These are phyloP conservation scores for Lepidurus apus DNA, from an alignment of 1,140 invertebrate species.

Conservation along the genomic window DNA sequence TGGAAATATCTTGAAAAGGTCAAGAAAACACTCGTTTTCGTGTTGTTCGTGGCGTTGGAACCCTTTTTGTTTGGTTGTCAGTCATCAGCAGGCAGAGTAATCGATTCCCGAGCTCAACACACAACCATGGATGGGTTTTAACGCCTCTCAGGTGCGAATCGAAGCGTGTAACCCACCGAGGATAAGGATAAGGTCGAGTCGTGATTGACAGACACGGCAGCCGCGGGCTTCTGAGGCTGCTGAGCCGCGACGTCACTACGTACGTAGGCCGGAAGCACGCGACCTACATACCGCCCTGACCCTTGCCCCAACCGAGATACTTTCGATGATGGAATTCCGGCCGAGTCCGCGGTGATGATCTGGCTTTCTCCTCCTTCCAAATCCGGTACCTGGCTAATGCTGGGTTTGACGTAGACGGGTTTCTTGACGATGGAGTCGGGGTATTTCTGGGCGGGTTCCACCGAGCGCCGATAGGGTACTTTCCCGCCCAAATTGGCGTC, in stretches of 20 bases:
- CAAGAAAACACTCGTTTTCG: too few species aligned
- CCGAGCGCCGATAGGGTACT: background rate
- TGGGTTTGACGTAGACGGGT: background rate
- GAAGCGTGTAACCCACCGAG: constrained; percentile 24
- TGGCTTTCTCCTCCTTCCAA: background rate
- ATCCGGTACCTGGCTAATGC: background rate
- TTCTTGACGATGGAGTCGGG: background rate
- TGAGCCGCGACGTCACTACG: background rate
- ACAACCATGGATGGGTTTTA: background rate
- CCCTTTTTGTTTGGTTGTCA: background rate
- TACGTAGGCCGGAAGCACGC: constrained; percentile 28
- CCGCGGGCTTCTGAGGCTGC: background rate
- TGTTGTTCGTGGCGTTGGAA: background rate
- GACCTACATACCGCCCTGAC: constrained; percentile 33
- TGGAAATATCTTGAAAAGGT: too few species aligned
- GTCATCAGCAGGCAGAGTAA: background rate
- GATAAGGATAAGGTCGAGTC: background rate
- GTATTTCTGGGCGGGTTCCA: constrained; percentile 9
- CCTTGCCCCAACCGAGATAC: constrained; percentile 28
- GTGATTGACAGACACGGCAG: constrained; percentile 6
- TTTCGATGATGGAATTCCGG: background rate
- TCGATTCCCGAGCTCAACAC: background rate
- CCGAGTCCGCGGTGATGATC: background rate
- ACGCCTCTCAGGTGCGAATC: constrained; percentile 16
- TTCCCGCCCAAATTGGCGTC: background rate